Evolutionary conservation across 2,888 invertebrate species (phyloP), one percentile per base, ranked within the genome.

Genomic region (Ypsolopha scabrella): DNA sequence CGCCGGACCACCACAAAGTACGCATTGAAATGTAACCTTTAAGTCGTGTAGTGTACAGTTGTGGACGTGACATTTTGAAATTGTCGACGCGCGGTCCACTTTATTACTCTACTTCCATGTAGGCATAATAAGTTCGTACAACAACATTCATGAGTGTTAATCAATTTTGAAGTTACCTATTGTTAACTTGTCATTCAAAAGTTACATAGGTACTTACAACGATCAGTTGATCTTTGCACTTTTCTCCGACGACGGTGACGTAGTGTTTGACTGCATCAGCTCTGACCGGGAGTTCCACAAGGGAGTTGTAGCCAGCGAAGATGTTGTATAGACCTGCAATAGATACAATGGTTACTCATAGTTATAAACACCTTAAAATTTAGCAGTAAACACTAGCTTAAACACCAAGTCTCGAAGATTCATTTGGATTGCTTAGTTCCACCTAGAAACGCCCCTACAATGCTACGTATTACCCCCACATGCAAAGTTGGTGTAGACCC

Each of bases 231-330:
- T 83, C 87, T 56, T 82, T 74, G 70, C 94, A 92, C 0, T 87
- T 73, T 33, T 88, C 86, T 10, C 90, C 90, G 34, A 91, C 87
- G 0, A 94, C 86, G 43, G 88, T 89, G 62, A 96, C 80, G 56
- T 93, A 87, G 50, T 91, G 89, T 67, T 94, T 95, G 44, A 91
- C 88, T 1, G 95, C 93, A 1, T 91, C 91, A 0, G 93, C 87
- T 55, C 96, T 88, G 82, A 93, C 93, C 0, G 94, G 94, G 75
- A 93, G 91, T 0, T 89, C 72, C 10, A 90, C 64, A 0, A 92
- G 88, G 39, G 90, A 87, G 9, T 80, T 64, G 75, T 93, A 92
- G 0, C 92, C 91, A n/a, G 75, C 76, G n/a, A 82, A 78, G 8
- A 90, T 87, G 52, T 90, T 82, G 56, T 85, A 81, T 1, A 89